Conservation (phyloP, 1,140 invertebrate species). For the Drosophila nikananu region DNA sequence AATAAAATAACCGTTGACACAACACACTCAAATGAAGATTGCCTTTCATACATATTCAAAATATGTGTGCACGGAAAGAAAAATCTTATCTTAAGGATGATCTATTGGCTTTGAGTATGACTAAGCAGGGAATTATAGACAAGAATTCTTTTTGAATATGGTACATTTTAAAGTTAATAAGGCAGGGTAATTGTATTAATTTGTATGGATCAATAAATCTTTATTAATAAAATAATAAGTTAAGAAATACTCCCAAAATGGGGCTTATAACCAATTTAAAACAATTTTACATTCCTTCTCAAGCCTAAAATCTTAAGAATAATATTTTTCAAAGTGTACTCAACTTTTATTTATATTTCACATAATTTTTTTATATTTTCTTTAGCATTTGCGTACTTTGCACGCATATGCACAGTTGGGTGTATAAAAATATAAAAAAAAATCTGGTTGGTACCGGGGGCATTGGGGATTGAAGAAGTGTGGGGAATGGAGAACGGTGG, state of each 20-base stretch:
- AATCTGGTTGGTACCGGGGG: not conserved
- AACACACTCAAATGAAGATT: slow-evolving; percentile 30
- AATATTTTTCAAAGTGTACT: slow-evolving; percentile 40
- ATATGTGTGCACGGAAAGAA: slow-evolving; percentile 13
- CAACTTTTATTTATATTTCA: slow-evolving; percentile 65
- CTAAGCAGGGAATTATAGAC: not conserved
- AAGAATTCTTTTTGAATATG: not conserved
- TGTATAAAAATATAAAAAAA: slow-evolving; percentile 22
- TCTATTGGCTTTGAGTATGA: not conserved
- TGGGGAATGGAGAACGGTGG: slow-evolving; percentile 3
- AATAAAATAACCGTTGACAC: slow-evolving; percentile 60
- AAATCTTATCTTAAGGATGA: not conserved
- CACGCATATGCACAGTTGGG: slow-evolving; percentile 30
- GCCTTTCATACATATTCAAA: slow-evolving; percentile 22
- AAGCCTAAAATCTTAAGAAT: not conserved
- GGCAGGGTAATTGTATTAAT: not conserved
- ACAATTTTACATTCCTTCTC: not conserved
- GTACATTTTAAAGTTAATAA: not conserved
- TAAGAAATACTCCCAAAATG: not conserved
- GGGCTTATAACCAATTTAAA: not conserved
- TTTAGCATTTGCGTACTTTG: slow-evolving; percentile 54
- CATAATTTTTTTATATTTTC: slow-evolving; percentile 28
- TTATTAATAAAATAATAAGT: not conserved
- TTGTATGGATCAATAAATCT: not conserved
- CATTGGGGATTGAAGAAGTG: not conserved